phyloP scores from a whole-genome alignment of 2,113 vertebrate genomes.

The Bubo bubo region DNA sequence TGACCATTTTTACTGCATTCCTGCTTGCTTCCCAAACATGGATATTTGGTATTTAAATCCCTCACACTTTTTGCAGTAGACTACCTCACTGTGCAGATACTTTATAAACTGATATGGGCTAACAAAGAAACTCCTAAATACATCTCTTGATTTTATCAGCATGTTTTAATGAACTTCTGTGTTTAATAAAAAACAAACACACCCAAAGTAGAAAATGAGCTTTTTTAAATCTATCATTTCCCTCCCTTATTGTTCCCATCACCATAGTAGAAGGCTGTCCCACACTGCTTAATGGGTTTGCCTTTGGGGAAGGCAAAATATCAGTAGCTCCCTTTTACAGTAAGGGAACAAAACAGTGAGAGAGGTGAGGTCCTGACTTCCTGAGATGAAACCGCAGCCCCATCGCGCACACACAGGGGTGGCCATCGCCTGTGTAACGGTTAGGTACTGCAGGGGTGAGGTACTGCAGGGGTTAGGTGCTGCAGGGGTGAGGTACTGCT shows the following conservation, averaged over 20 bases:
- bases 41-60: neutral
- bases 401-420: rapidly evolving
- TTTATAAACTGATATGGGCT: neutral
- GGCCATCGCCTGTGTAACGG: rapidly evolving
- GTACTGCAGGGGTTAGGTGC: too few species aligned
- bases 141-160: neutral
- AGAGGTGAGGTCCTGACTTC: neutral
- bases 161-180: neutral
- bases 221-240: neutral
- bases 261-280: neutral
- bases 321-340: neutral
- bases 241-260: neutral
- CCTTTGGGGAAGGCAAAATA: neutral
- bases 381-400: neutral
- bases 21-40: neutral
- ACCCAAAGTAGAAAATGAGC: neutral
- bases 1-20: neutral
- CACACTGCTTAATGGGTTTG: neutral
- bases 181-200: constrained; percentile 15
- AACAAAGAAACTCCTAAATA: neutral
- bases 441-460: neutral
- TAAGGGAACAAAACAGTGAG: neutral
- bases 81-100: neutral
- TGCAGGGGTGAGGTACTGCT: too few species aligned
- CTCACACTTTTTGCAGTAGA: neutral